Evolutionary conservation across 2,797 vertebrate species (phyloP), one percentile per base, ranked within the genome.

Genomic region (Carapus acus): DNA sequence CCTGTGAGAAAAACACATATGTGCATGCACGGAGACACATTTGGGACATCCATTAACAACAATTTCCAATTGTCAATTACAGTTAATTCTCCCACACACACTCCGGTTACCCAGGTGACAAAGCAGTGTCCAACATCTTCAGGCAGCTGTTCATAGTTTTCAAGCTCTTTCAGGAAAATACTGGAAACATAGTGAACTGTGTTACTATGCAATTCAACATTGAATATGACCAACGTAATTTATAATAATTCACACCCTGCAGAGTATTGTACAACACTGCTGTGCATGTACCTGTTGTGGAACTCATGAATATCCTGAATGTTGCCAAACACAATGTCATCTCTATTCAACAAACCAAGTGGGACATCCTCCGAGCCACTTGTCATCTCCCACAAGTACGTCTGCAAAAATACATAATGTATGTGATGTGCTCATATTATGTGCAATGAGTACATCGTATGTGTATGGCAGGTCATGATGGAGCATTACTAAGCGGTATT

Each of bases 291-390:
- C 83, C 81, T 85, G 73, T 83, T 98, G 80, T 98, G 96, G 73
- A 98, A 98, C 79, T 98, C 96, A 53, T 95, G 97, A 67, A 98
- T 95, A 82, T 98, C 96, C 83, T 97, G 95, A 77, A 98, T 97
- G 84, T 98, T 98, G 63, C 96, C 96, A 57, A 98, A 98, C 73
- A 98, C 94, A 34, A 94, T 84, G 49, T 97, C 93, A 24, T 98
- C 95, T 71, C 94, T 96, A 80, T 96, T 96, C 58, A 85, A 71
- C 58, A 98, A 95, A 36, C 93, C 94, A 19, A 89, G 17, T 0
- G 96, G 95, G 65, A 97, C 92, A 74, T 97, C 96, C 62, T 96
- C 94, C 1, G 94, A 91, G 29, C 95, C 96, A 23, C 95, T 96
- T 3, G 94, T 96, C 94, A 98, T 97, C 86, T 97, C 95, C 96